Conservation (phyloP, 92 coral and sea anemone genomes). For the Bergia puertoricense region DNA sequence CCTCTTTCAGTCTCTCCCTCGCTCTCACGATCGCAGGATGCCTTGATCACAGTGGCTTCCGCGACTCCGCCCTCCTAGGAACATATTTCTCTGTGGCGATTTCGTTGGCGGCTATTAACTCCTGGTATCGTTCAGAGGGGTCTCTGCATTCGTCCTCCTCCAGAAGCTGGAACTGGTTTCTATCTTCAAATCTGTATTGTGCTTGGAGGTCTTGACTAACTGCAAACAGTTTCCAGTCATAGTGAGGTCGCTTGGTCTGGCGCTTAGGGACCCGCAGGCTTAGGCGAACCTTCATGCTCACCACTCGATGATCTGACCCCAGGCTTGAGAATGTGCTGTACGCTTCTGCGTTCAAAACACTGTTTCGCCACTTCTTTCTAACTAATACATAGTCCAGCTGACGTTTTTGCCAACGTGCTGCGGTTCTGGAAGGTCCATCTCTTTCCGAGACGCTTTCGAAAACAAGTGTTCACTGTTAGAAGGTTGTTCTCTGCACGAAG, state of each 20-base stretch:
- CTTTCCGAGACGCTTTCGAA: too few species aligned
- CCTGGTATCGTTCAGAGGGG: not conserved
- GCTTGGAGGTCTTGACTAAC: not conserved
- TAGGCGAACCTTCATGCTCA: too few species aligned
- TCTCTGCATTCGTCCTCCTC: not conserved
- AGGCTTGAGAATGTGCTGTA: too few species aligned
- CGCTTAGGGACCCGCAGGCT: too few species aligned
- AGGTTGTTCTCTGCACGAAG: not conserved
- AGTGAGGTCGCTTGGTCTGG: too few species aligned
- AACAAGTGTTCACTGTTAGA: not conserved
- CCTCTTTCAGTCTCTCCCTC: not conserved
- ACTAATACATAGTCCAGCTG: not conserved
- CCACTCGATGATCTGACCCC: too few species aligned
- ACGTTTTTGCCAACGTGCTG: too few species aligned
- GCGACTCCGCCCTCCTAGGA: not conserved
- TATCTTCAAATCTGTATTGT: not conserved
- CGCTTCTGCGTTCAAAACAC: not conserved
- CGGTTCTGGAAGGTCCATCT: too few species aligned
- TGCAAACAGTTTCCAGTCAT: not conserved
- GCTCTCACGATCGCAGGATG: not conserved
- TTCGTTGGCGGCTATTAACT: not conserved
- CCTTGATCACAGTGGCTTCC: constrained; percentile 7
- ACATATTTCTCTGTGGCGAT: not conserved
- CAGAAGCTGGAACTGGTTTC: not conserved
- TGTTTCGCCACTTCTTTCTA: not conserved